A percentile compares a stretch with the other conserved stretches of the same genome.
These are phyloP conservation scores for Ditula angustiorana DNA, from an alignment of 2,888 invertebrate species.

Conservation along the genomic window DNA sequence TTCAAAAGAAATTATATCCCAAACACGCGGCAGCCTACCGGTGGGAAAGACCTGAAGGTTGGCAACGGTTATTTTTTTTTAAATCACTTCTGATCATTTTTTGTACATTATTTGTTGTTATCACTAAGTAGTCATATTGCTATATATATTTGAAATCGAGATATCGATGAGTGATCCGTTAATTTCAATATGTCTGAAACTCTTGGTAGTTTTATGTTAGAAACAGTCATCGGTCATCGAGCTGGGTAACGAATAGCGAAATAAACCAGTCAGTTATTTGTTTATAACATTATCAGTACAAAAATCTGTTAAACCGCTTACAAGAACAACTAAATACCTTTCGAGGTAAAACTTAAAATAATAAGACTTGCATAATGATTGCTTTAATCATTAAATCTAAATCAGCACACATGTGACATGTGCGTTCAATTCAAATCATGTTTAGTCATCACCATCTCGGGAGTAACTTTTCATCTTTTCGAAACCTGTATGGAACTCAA, in stretches of 20 bases:
- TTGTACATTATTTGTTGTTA: too few relatives aligned
- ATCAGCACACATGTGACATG: neutral
- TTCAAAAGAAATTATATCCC: neutral
- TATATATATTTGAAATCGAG: too few relatives aligned
- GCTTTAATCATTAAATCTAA: slow-evolving; percentile 23
- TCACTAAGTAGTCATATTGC: too few relatives aligned
- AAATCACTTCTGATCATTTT: too few relatives aligned
- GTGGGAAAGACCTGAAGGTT: too few relatives aligned
- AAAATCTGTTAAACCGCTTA: slow-evolving; percentile 24
- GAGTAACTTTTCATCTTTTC: too few relatives aligned
- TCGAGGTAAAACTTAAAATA: slow-evolving; percentile 31
- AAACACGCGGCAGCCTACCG: too few relatives aligned
- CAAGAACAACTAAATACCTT: slow-evolving; percentile 33
- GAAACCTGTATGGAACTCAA: too few relatives aligned
- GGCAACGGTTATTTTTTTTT: too few relatives aligned
- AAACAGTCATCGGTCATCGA: neutral
- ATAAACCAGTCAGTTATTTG: slow-evolving; percentile 16
- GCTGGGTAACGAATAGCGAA: slow-evolving; percentile 33
- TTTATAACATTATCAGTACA: slow-evolving; percentile 33
- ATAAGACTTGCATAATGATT: slow-evolving; percentile 34
- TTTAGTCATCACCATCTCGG: neutral
- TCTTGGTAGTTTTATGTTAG: too few relatives aligned
- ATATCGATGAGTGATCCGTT: too few relatives aligned
- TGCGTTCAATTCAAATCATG: neutral
- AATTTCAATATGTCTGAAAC: too few relatives aligned